Percentiles rank a stretch among this genome's conserved stretches.
Evolutionary conservation across 2,797 vertebrate genomes (phyloP).

Genomic region (Myioborus melanocephalus): DNA sequence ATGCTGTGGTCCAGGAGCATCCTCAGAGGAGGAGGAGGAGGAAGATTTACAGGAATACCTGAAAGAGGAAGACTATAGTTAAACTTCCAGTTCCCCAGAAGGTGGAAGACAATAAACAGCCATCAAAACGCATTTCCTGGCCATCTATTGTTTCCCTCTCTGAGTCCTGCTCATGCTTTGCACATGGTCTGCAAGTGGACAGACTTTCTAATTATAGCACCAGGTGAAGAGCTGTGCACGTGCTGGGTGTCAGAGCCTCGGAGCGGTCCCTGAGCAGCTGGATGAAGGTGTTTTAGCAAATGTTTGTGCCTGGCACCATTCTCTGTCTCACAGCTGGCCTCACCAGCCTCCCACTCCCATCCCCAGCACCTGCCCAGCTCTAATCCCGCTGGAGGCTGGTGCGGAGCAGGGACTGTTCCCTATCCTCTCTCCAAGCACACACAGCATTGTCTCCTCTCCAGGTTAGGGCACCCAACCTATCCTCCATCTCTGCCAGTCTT

Average conservation of each 20-base stretch:
- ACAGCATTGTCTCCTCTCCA: neutral
- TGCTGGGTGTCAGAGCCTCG: neutral
- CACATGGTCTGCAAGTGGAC: neutral
- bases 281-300: neutral
- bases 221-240: neutral
- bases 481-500: constrained; percentile 7
- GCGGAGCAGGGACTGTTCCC: neutral
- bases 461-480: neutral
- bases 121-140: constrained; percentile 49
- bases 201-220: neutral
- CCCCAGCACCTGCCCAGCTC: neutral
- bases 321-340: neutral
- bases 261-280: neutral
- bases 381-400: neutral
- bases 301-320: neutral
- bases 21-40: neutral
- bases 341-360: neutral
- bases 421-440: accelerated
- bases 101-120: constrained; percentile 50
- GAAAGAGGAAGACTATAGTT: constrained; percentile 48
- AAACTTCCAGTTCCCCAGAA: constrained; percentile 61
- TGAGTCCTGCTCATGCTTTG: neutral
- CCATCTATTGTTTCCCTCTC: constrained; percentile 20
- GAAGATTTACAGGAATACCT: constrained; percentile 20
- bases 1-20: constrained; percentile 41